These are phyloP conservation scores for Parauchenoglanis punctatus DNA, from an alignment of 2,797 vertebrate species.

Conservation along the genomic window DNA sequence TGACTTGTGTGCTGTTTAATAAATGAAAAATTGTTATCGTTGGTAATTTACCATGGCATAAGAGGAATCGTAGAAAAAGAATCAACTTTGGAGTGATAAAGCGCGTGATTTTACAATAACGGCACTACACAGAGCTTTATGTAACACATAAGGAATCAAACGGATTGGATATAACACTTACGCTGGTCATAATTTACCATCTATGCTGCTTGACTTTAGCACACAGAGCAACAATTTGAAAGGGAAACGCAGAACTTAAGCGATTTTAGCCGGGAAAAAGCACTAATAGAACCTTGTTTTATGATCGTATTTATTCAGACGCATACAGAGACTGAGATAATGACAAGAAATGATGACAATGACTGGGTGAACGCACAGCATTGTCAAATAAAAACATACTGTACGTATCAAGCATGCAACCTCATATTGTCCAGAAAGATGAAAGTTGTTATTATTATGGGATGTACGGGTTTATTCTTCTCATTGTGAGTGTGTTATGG, in stretches of 20 bases:
- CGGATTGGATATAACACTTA: not conserved
- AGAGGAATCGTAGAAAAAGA: not conserved
- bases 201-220: not conserved
- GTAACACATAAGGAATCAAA: not conserved
- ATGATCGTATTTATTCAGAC: not conserved
- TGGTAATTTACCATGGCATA: not conserved
- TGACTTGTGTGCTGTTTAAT: not conserved
- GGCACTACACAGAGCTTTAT: not conserved
- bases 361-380: not conserved
- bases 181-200: no score
- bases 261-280: not conserved
- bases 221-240: not conserved
- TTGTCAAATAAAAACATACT: not conserved
- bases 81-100: not conserved
- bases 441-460: conserved; percentile 38
- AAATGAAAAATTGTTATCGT: not conserved
- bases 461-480: not conserved
- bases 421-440: not conserved
- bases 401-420: not conserved
- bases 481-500: conserved; percentile 2
- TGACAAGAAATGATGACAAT: not conserved
- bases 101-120: no score
- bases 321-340: not conserved
- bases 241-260: not conserved
- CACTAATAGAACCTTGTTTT: not conserved